Conservation (phyloP, 2,113 vertebrate genomes). For the Uria lomvia region DNA sequence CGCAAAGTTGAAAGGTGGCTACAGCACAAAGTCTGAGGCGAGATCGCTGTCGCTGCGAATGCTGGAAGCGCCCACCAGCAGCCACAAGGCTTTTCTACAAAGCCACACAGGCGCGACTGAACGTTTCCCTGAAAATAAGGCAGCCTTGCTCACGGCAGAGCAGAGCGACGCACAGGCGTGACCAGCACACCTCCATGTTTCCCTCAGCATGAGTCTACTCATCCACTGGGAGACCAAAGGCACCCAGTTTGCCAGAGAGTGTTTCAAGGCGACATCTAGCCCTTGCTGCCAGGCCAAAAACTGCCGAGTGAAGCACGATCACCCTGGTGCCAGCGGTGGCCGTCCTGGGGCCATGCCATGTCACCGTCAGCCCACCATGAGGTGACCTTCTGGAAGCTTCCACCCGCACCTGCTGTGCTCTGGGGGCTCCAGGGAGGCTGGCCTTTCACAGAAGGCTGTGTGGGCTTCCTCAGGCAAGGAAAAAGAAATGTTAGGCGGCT, state of each 20-base stretch:
- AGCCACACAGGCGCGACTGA: rapidly evolving
- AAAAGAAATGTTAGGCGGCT: not conserved
- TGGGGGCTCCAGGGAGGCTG: not conserved
- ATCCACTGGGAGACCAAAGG: not conserved
- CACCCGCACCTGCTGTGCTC: rapidly evolving
- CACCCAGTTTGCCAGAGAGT: not conserved
- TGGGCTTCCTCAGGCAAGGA: not conserved
- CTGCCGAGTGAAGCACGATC: not conserved
- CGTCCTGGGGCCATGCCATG: not conserved
- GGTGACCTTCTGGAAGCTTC: not conserved
- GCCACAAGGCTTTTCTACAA: not conserved
- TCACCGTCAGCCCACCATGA: not conserved
- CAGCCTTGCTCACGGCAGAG: not conserved
- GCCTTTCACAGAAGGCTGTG: not conserved
- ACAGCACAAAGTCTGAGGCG: not conserved
- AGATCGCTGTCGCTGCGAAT: rapidly evolving
- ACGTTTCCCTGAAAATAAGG: not conserved
- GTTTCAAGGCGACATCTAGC: not conserved
- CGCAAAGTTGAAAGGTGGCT: rapidly evolving
- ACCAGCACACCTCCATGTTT: not conserved
- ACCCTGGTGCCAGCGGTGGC: not conserved
- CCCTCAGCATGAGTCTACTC: not conserved
- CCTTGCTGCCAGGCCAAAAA: not conserved
- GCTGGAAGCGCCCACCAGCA: not conserved
- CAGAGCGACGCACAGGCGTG: not conserved